Base-by-base conservation (phyloP, 2,888 invertebrate genomes). In the Sinhomidia bicolor region DNA sequence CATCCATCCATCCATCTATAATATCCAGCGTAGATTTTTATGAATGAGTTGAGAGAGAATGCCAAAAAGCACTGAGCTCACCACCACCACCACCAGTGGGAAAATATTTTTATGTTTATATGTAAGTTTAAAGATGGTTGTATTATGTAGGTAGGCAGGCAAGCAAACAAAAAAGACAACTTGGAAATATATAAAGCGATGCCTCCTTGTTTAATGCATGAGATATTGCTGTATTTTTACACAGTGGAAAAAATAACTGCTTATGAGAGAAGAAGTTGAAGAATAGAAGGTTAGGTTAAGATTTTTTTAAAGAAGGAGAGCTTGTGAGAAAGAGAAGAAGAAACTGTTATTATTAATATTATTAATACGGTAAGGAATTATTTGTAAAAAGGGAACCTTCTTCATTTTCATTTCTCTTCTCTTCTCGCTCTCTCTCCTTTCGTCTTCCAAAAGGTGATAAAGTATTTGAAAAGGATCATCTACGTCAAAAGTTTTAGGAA, bases 401-500 rank as follows among this genome's bases (percentile, higher is more conserved):
- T 65, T 41, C 47, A 9, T n/a, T n/a, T n/a, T n/a, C n/a, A n/a
- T 29, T 60, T 60, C 26, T 32, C 14, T 17, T 36, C 36, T 17
- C 7, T 7, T 29, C 51, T 68, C 36, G 54, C 26, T 26, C 44
- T 20, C 65, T n/a, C n/a, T n/a, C n/a, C n/a, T n/a, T n/a, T 51
- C 23, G 14, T 26, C 65, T 65, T 32, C 65, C 17, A 23, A 44
- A 83, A 91, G 91, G 91, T 91, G 91, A 92, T 92, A 92, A 92
- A 92, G 90, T 91, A 92, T 91, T 91, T 90, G 84, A 88, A 89
- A 89, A 89, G 90, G 90, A 92, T 91, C 91, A 91, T 91, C 89
- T 81, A 90, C 89, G 92, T 92, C 92, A 92, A 86, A 68, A 88
- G 87, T n/a, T 81, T 85, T 36, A 57, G 91, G 90, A 91, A 91